These are phyloP conservation scores for Scopus umbretta DNA, from an alignment of 2,113 vertebrate species.

Conservation along the genomic window DNA sequence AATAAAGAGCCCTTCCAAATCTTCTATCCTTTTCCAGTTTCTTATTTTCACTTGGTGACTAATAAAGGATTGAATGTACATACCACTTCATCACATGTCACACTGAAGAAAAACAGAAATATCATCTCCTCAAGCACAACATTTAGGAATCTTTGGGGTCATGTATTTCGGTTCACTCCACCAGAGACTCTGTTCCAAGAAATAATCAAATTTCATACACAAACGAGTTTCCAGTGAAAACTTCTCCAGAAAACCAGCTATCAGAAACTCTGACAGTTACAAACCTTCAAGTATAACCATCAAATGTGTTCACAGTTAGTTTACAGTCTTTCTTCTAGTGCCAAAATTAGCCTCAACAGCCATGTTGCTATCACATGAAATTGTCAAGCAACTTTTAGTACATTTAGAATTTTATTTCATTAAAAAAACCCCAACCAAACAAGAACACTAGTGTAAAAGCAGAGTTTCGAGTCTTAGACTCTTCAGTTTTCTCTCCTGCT, in stretches of 20 bases:
- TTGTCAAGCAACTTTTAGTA: not conserved
- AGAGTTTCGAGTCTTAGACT: not conserved
- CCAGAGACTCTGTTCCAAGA: not conserved
- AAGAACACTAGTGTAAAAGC: no score
- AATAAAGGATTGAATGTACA: no score
- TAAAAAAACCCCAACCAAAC: not conserved
- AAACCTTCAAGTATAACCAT: rapidly evolving
- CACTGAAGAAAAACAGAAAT: not conserved
- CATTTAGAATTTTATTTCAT: not conserved
- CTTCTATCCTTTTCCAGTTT: not conserved
- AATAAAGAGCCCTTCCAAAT: no score
- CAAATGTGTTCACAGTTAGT: not conserved
- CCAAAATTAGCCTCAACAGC: not conserved
- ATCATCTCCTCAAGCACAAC: not conserved
- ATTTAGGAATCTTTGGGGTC: not conserved
- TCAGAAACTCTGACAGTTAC: not conserved
- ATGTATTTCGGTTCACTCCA: not conserved
- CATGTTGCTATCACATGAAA: rapidly evolving
- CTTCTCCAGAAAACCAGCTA: not conserved
- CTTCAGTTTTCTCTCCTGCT: not conserved
- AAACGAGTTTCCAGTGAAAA: not conserved
- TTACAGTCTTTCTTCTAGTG: not conserved
- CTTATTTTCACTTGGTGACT: not conserved
- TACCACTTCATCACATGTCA: rapidly evolving
- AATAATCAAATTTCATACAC: not conserved